Conservation (phyloP, 2,797 vertebrate genomes). For the Takifugu ocellatus region DNA sequence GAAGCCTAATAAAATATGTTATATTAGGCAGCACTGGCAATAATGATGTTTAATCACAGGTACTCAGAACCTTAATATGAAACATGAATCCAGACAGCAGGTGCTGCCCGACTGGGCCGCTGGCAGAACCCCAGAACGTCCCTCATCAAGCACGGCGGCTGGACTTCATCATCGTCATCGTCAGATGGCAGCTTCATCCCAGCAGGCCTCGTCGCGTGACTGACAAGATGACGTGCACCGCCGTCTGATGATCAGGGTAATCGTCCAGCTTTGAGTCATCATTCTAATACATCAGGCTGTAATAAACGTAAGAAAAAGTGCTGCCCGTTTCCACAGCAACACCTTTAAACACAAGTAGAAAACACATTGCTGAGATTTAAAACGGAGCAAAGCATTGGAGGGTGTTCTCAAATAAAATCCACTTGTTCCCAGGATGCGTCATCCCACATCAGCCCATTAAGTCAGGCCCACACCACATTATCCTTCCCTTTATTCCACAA, state of each 20-base stretch:
- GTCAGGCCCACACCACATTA: too few species aligned
- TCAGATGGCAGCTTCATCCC: slow-evolving; percentile 22
- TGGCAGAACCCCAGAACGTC: slow-evolving; percentile 34
- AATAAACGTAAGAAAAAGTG: neutral
- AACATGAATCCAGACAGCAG: slow-evolving; percentile 30
- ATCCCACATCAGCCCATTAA: too few species aligned
- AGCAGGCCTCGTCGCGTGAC: slow-evolving; percentile 18
- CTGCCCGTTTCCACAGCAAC: neutral
- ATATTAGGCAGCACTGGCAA: too few species aligned
- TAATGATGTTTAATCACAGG: neutral
- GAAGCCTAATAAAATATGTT: too few species aligned
- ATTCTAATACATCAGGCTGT: neutral
- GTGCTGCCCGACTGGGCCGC: slow-evolving; percentile 5
- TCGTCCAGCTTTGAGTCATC: neutral
- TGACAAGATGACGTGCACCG: slow-evolving; percentile 9
- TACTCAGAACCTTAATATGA: neutral
- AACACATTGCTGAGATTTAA: neutral
- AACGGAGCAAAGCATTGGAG: neutral
- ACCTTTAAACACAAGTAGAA: neutral
- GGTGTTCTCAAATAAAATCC: too few species aligned
- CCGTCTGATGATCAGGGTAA: slow-evolving; percentile 4
- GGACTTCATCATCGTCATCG: slow-evolving; percentile 2
- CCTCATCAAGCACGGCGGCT: slow-evolving; percentile 18
- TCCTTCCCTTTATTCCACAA: slow-evolving; percentile 11
- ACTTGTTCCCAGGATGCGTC: too few species aligned